These are phyloP conservation scores for Drosophila jambulina DNA, from an alignment of 1,140 invertebrate genomes.

Conservation along the genomic window DNA sequence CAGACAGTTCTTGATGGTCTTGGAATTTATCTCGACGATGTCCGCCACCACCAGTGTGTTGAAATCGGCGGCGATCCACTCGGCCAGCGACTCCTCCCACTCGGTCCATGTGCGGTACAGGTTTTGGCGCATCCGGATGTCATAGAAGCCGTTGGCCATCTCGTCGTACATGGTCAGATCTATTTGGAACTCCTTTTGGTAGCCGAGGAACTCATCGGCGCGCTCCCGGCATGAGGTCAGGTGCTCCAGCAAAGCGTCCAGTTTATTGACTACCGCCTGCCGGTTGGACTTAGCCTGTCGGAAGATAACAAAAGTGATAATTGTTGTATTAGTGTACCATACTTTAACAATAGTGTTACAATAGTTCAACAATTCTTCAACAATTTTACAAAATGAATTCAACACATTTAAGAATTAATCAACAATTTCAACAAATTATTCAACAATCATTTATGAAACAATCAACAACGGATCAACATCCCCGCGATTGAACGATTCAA, in stretches of 20 bases:
- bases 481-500: too few species aligned
- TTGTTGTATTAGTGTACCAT: too few species aligned
- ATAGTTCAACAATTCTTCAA: neutral
- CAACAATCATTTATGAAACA: too few species aligned
- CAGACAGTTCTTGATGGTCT: conserved; percentile 90
- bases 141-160: conserved; percentile 91
- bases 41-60: conserved; percentile 90
- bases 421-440: too few species aligned
- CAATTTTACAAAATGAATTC: too few species aligned
- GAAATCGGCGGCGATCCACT: conserved; percentile 88
- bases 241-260: conserved; percentile 88
- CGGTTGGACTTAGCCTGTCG: conserved; percentile 86
- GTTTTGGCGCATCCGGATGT: conserved; percentile 91
- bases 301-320: neutral
- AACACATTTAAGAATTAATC: neutral
- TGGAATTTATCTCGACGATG: conserved; percentile 88
- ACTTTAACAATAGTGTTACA: neutral
- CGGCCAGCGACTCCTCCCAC: conserved; percentile 87
- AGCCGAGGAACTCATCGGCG: conserved; percentile 89
- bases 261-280: conserved; percentile 87
- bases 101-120: conserved; percentile 91
- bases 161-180: conserved; percentile 92
- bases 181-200: conserved; percentile 91
- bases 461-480: too few species aligned
- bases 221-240: conserved; percentile 87